Conservation (phyloP, 2,888 invertebrate species). For the Drosophila heteroneura region DNA sequence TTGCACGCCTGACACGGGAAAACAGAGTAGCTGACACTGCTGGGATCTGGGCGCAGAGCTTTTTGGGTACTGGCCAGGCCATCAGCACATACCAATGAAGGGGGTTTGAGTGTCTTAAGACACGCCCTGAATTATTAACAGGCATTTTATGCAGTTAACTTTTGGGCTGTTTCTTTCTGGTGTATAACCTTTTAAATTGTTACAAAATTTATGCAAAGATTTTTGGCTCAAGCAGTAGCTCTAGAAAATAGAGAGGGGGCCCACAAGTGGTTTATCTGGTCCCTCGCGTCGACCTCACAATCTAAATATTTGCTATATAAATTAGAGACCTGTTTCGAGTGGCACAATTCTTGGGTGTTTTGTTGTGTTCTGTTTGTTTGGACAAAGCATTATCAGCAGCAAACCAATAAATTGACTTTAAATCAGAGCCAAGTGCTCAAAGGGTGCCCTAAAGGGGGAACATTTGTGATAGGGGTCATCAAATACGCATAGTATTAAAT, state of each 20-base stretch:
- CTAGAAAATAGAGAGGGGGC: not conserved
- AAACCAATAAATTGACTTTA: slow-evolving; percentile 56
- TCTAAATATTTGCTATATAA: slow-evolving; percentile 69
- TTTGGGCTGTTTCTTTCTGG: slow-evolving; percentile 23
- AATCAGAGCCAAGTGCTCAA: slow-evolving; percentile 37
- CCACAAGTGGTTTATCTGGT: slow-evolving; percentile 17
- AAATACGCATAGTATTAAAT: slow-evolving; percentile 37
- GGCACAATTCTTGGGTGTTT: slow-evolving; percentile 9
- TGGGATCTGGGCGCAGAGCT: slow-evolving; percentile 18
- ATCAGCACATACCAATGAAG: slow-evolving; percentile 20
- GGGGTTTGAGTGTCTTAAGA: slow-evolving; percentile 34
- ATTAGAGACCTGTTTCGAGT: slow-evolving; percentile 46
- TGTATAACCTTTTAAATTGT: slow-evolving; percentile 56
- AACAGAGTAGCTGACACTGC: slow-evolving; percentile 56
- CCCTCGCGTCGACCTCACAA: slow-evolving; percentile 45
- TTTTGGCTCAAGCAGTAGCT: not conserved
- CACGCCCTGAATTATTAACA: slow-evolving; percentile 72
- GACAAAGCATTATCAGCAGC: slow-evolving; percentile 48
- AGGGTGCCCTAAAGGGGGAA: slow-evolving; percentile 9
- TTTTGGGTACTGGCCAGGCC: slow-evolving; percentile 1
- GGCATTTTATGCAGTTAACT: slow-evolving; percentile 62
- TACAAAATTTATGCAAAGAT: slow-evolving; percentile 64
- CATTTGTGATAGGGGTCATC: slow-evolving; percentile 16
- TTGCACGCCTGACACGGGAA: slow-evolving; percentile 41
- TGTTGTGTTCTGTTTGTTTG: slow-evolving; percentile 34